These are phyloP conservation scores for Laupala kohalensis DNA, from an alignment of 1,140 invertebrate species.

Conservation along the genomic window DNA sequence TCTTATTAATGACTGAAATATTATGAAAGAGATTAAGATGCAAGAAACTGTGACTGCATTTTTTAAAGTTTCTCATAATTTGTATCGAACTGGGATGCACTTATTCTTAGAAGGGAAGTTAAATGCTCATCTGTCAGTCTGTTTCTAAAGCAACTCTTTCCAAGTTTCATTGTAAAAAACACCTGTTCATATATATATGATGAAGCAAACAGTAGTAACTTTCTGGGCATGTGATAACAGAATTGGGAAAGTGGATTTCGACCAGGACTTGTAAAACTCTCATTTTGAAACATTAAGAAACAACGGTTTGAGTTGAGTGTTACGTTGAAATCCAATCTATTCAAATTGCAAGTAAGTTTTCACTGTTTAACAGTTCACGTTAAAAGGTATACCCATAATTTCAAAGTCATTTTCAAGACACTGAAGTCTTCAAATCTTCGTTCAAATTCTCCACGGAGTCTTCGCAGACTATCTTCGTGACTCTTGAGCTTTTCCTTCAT, in stretches of 20 bases:
- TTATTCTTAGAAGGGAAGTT: conserved; percentile 2
- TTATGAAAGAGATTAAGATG: background rate
- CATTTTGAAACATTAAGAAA: conserved; percentile 9
- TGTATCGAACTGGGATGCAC: background rate
- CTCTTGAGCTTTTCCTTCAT: background rate
- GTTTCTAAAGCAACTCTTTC: conserved; percentile 1
- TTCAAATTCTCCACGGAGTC: background rate
- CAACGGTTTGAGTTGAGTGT: conserved; percentile 7
- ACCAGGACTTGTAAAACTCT: conserved; percentile 1
- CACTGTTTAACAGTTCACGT: background rate
- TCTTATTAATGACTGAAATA: background rate
- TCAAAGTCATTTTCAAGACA: conserved; percentile 4
- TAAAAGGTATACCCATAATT: background rate
- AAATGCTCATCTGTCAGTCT: conserved; percentile 6
- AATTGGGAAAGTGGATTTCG: conserved; percentile 8
- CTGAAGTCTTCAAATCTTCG: conserved; percentile 4
- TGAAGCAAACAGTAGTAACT: background rate
- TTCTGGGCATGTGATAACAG: conserved; percentile 5
- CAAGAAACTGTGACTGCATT: background rate
- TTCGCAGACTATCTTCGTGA: background rate
- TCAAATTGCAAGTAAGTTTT: background rate
- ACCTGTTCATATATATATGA: background rate
- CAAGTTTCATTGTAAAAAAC: conserved; percentile 3
- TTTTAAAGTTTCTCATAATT: conserved; percentile 1
- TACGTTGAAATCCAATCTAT: conserved; percentile 1